Evolutionary conservation across 2,113 vertebrate species (phyloP).

Genomic region (Centrocercus urophasianus): DNA sequence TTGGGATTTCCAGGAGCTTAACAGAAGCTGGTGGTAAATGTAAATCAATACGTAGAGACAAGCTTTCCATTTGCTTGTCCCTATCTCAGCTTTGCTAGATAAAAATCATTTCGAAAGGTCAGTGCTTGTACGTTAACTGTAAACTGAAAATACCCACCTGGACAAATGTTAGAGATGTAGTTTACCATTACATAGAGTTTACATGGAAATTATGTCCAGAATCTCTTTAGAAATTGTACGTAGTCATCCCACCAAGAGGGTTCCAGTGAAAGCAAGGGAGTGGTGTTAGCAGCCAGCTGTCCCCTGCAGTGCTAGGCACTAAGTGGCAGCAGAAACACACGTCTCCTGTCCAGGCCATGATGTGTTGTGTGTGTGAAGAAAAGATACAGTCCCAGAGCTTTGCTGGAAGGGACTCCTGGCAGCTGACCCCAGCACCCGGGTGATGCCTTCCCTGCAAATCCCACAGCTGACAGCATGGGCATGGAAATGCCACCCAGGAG

Average conservation of each 20-base stretch:
- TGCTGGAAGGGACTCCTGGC: background rate
- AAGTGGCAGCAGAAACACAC: background rate
- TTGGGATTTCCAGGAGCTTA: background rate
- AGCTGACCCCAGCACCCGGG: background rate
- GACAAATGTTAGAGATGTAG: background rate
- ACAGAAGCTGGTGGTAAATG: background rate
- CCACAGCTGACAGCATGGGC: background rate
- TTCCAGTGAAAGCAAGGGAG: background rate
- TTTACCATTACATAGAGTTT: background rate
- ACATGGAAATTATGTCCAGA: background rate
- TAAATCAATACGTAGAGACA: background rate
- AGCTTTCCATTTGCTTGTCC: background rate
- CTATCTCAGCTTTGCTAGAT: background rate
- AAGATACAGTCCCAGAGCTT: background rate
- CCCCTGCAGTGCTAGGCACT: fast-evolving
- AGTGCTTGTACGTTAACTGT: background rate
- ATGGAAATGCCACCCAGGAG: background rate
- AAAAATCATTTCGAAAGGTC: background rate
- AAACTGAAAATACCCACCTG: background rate
- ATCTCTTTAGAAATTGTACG: too few species aligned
- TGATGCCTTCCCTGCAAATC: background rate
- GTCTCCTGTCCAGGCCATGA: background rate
- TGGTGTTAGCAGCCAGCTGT: fast-evolving
- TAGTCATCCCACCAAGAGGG: background rate
- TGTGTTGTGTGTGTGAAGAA: background rate